Base-by-base conservation (phyloP, 2,113 vertebrate genomes). In the Sceloporus undulatus region DNA sequence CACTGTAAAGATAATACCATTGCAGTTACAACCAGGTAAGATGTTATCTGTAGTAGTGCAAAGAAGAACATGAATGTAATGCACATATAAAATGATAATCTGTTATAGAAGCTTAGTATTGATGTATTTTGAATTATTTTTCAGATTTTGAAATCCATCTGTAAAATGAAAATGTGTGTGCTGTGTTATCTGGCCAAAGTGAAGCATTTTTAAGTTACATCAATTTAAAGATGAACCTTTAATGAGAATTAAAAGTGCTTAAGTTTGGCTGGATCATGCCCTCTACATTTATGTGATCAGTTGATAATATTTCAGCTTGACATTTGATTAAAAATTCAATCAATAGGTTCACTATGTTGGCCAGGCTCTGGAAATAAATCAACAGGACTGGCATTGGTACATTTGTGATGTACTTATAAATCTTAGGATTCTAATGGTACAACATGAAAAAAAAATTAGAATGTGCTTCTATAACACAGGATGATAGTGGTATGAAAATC, bases 21-120 rank as follows among this genome's bases (percentile, higher is more conserved):
- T 95, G 96, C 98, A 94, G 97, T 98, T 84, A 98, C 98, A 92
- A 97, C 97, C 96, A 98, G 98, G 98, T 99, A 94, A 96, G 98
- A 62, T 76, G 6, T 18, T 87, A 65, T 70, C 76, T 0, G 0
- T 85, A 11, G 7, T 70, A 89, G 9, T 81, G 19, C 73, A 56
- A n/a, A 66, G 18, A n/a, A 66, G 34, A 19, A 11, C 25, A 19
- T 65, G 14, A 52, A 18, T 62, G 3, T 83, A 73, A 27, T 52
- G 40, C 7, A 52, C 40, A 19, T 70, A 23, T 81, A 87, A 81
- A 54, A 56, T 59, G 34, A 40, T n/a, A 68, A 16, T 18, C 25
- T 79, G 52, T 79, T 86, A 27, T 79, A 25, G 81, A 62, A 66
- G 84, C 76, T 85, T 77, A 13, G 10, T 52, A 66, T 54, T 84